phyloP scores from a whole-genome alignment of 2,888 invertebrate genomes.

The Papilio protenor region DNA sequence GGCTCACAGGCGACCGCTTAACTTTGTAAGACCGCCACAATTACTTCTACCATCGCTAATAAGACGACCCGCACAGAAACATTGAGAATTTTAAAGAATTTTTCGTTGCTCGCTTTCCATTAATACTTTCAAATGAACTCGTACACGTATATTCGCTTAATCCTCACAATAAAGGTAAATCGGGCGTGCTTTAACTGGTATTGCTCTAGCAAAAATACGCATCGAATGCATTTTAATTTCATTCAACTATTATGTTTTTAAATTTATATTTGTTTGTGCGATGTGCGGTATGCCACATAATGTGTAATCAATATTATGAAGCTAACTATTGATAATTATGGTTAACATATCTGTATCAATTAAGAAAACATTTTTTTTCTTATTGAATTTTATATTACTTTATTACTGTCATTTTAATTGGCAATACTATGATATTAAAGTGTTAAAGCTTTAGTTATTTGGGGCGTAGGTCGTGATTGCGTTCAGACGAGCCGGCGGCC shows the following conservation, averaged over 20 bases:
- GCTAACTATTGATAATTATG: slow-evolving; percentile 2
- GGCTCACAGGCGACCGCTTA: slow-evolving; percentile 76
- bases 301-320: slow-evolving; percentile 5
- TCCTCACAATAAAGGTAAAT: slow-evolving; percentile 75
- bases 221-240: slow-evolving; percentile 61
- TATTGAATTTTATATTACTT: not conserved
- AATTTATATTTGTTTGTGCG: slow-evolving; percentile 35
- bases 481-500: slow-evolving; percentile 52
- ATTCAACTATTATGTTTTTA: slow-evolving; percentile 39
- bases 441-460: slow-evolving; percentile 44
- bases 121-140: slow-evolving; percentile 61
- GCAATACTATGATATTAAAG: slow-evolving; percentile 24
- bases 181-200: slow-evolving; percentile 74
- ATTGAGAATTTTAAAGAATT: slow-evolving; percentile 74
- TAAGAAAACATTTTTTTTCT: not conserved
- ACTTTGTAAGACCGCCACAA: slow-evolving; percentile 81
- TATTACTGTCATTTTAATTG: not conserved
- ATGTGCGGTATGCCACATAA: slow-evolving; percentile 17
- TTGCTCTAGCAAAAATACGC: slow-evolving; percentile 71
- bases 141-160: slow-evolving; percentile 68
- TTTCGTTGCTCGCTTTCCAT: slow-evolving; percentile 55
- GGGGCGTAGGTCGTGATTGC: slow-evolving; percentile 49
- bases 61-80: slow-evolving; percentile 67
- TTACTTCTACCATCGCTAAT: slow-evolving; percentile 76
- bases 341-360: not conserved